Conservation (phyloP, 1,140 invertebrate genomes). For the Chrysomallon squamiferum region DNA sequence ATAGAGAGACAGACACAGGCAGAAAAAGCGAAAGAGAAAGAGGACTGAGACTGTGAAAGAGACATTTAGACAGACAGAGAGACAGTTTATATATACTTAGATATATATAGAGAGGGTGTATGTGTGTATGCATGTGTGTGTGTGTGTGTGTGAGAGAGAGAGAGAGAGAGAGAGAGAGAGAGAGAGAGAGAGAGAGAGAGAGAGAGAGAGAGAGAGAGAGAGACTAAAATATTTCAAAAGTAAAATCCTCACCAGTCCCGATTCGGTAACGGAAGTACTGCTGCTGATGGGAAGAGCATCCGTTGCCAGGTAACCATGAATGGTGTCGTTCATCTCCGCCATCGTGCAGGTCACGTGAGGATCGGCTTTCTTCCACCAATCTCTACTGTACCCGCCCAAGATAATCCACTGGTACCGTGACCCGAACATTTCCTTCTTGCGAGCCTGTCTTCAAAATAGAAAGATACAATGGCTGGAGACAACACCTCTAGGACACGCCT, state of each 20-base stretch:
- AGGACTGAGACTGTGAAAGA: no score
- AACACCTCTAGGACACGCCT: neutral
- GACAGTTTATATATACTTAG: no score
- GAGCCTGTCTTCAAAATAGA: conserved; percentile 65
- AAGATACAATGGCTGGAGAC: conserved; percentile 2
- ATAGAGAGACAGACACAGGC: no score
- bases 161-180: no score
- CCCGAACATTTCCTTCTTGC: conserved; percentile 76
- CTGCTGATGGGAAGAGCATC: conserved; percentile 80
- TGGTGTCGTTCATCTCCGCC: conserved; percentile 77
- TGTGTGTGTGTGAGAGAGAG: no score
- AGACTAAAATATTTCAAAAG: no score
- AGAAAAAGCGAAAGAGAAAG: no score
- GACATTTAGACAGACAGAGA: no score
- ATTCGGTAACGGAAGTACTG: conserved; percentile 81
- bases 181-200: no score
- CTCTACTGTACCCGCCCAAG: conserved; percentile 80
- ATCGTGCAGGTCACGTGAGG: conserved; percentile 70
- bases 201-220: no score
- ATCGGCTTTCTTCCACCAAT: conserved; percentile 76
- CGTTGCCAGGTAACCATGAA: conserved; percentile 91
- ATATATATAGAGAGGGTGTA: no score
- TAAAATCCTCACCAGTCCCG: conserved; percentile 90
- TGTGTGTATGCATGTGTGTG: no score
- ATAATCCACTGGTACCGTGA: conserved; percentile 97